Percentiles rank a stretch among this genome's conserved stretches.
These are phyloP conservation scores for Drosophila bunnanda DNA, from an alignment of 2,888 invertebrate genomes.

Conservation along the genomic window DNA sequence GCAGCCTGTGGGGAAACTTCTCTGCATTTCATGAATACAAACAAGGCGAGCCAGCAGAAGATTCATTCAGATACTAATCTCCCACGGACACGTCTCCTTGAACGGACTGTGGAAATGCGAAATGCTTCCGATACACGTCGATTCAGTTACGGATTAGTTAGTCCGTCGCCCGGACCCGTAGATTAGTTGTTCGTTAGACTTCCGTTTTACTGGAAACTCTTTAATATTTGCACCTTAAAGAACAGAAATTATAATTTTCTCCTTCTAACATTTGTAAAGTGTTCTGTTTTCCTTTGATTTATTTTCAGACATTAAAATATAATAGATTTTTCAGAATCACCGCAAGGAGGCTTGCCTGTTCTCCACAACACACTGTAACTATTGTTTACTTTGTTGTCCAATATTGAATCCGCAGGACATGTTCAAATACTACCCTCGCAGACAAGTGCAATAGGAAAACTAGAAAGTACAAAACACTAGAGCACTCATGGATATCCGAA, in stretches of 20 bases:
- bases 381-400: constrained; percentile 5
- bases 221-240: constrained; percentile 1
- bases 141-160: constrained; percentile 30
- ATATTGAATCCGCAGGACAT: constrained; percentile 26
- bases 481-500: constrained; percentile 21
- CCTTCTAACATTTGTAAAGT: too few species aligned
- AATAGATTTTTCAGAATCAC: not conserved
- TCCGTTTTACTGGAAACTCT: not conserved
- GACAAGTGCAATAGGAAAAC: constrained; percentile 4
- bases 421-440: constrained; percentile 1
- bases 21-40: constrained; percentile 42
- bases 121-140: constrained; percentile 26
- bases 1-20: constrained; percentile 33
- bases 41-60: constrained; percentile 20
- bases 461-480: constrained; percentile 23
- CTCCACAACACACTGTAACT: constrained; percentile 1
- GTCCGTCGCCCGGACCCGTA: constrained; percentile 7
- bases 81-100: constrained; percentile 26
- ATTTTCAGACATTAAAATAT: not conserved
- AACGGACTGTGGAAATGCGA: constrained; percentile 14
- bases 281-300: not conserved
- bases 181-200: constrained; percentile 12
- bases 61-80: constrained; percentile 28
- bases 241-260: not conserved
- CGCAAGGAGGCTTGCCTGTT: not conserved